These are phyloP conservation scores for Brotula barbata DNA, from an alignment of 2,797 vertebrate genomes.

Conservation along the genomic window DNA sequence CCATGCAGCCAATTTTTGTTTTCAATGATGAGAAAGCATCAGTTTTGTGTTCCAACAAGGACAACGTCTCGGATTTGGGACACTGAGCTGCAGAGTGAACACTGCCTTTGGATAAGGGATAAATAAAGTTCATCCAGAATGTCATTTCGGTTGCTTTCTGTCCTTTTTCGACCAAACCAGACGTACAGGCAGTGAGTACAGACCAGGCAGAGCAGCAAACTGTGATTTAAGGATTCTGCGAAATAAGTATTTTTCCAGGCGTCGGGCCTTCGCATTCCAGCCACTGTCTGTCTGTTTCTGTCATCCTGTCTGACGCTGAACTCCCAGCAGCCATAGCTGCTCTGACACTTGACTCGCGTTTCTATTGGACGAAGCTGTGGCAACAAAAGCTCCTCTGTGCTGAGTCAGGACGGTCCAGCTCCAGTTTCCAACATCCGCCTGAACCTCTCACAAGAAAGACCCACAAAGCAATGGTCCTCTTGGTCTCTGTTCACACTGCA, in stretches of 20 bases:
- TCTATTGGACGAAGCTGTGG: constrained; percentile 20
- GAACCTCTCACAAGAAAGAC: background rate
- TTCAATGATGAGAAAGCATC: constrained; percentile 1
- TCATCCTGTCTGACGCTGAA: constrained; percentile 32
- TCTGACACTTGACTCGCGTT: constrained; percentile 8
- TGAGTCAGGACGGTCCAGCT: constrained; percentile 14
- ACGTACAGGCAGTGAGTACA: constrained; percentile 18
- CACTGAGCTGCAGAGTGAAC: background rate
- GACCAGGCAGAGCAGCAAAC: constrained; percentile 18
- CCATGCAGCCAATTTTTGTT: background rate
- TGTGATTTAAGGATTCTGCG: constrained; percentile 10
- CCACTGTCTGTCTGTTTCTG: constrained; percentile 58
- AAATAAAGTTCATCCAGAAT: background rate
- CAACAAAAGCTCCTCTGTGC: constrained; percentile 62
- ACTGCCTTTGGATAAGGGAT: background rate
- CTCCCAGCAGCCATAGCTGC: constrained; percentile 1
- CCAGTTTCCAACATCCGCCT: constrained; percentile 37
- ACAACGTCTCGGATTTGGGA: background rate
- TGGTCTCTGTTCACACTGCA: background rate
- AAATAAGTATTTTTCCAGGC: constrained; percentile 59
- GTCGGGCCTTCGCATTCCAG: constrained; percentile 50
- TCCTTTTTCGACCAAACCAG: background rate
- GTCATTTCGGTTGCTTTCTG: constrained; percentile 3
- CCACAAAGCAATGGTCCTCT: constrained; percentile 21
- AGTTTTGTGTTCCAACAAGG: background rate